Conservation (phyloP, 1,140 invertebrate genomes). For the Macrobrachium rosenbergii region DNA sequence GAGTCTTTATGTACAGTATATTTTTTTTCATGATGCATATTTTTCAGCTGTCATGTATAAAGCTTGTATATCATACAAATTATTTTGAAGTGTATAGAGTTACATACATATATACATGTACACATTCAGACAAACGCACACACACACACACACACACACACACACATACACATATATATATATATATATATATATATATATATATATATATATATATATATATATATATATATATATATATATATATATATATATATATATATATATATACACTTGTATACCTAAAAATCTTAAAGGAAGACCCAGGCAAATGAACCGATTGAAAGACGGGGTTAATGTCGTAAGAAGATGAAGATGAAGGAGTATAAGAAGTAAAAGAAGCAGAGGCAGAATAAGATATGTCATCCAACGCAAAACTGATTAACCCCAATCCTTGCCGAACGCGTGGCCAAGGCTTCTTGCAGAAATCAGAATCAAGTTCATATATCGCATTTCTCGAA, state of each 20-base stretch:
- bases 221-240: neutral
- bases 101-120: neutral
- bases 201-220: constrained; percentile 2
- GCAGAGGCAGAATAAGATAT: neutral
- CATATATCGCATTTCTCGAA: too few species aligned
- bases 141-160: constrained; percentile 18
- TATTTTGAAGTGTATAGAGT: neutral
- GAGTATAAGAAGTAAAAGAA: too few species aligned
- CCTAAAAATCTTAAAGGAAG: neutral
- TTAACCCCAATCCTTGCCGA: too few species aligned
- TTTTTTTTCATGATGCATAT: too few species aligned
- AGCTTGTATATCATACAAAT: neutral
- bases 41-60: neutral
- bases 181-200: too few species aligned
- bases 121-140: neutral
- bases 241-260: constrained; percentile 1
- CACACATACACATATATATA: constrained; percentile 4
- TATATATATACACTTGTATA: neutral
- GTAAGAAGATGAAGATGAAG: too few species aligned
- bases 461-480: too few species aligned
- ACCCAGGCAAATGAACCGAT: too few species aligned
- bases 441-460: too few species aligned
- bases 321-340: too few species aligned
- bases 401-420: neutral
- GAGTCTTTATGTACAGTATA: too few species aligned